Conservation (phyloP, 1,140 invertebrate species). For the Drosophila nigromelanica region DNA sequence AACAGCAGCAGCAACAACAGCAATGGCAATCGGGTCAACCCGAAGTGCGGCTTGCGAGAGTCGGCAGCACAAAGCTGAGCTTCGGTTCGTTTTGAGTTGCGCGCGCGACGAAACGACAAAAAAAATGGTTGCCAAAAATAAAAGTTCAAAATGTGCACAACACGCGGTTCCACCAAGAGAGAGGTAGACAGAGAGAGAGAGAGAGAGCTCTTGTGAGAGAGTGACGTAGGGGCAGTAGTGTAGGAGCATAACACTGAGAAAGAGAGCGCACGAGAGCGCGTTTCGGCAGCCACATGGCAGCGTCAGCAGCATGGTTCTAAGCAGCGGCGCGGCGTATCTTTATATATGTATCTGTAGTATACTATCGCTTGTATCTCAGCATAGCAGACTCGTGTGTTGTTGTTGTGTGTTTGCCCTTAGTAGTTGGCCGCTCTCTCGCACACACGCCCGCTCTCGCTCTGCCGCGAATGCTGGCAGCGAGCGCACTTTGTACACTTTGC, state of each 20-base stretch:
- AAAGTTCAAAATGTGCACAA: conserved; percentile 53
- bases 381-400: conserved; percentile 16
- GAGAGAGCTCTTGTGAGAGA: not conserved
- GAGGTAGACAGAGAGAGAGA: conserved; percentile 20
- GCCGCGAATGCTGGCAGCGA: conserved; percentile 25
- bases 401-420: conserved; percentile 57
- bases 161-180: conserved; percentile 45
- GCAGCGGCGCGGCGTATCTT: not conserved
- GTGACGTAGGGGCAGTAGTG: conserved; percentile 3
- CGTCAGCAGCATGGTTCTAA: conserved; percentile 30
- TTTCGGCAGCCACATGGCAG: conserved; percentile 29
- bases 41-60: conserved; percentile 8
- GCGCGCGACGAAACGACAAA: conserved; percentile 52
- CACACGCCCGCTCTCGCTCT: conserved; percentile 17
- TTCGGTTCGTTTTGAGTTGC: conserved; percentile 52
- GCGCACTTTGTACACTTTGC: conserved; percentile 59
- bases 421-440: conserved; percentile 20
- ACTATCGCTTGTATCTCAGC: conserved; percentile 8
- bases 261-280: not conserved
- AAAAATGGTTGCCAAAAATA: conserved; percentile 73
- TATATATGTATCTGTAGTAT: conserved; percentile 37
- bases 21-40: not conserved
- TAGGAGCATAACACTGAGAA: conserved; percentile 4
- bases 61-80: conserved; percentile 22
- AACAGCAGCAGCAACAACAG: too few relatives aligned